These are phyloP conservation scores for Lamprologus lemairii DNA, from an alignment of 2,113 vertebrate species.

Conservation along the genomic window DNA sequence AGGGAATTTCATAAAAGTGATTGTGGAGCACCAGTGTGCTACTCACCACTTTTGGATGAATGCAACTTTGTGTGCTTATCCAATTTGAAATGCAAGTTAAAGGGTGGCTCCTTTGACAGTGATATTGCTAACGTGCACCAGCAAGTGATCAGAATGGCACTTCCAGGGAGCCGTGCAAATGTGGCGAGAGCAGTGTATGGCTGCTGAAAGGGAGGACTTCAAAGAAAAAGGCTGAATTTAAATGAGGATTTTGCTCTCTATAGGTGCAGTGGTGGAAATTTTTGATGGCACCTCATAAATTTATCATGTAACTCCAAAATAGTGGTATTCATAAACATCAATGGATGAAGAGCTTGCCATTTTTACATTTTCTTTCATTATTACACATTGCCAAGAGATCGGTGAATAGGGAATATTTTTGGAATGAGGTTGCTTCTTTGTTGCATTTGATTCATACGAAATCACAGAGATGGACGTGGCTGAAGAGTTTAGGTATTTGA, in stretches of 20 bases:
- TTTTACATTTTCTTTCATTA: background rate
- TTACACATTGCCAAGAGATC: background rate
- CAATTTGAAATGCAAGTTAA: background rate
- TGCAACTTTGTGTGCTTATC: background rate
- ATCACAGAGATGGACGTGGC: background rate
- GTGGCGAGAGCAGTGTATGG: background rate
- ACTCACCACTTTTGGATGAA: background rate
- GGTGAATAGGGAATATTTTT: background rate
- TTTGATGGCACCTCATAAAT: background rate
- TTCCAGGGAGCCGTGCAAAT: background rate
- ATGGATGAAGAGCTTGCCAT: background rate
- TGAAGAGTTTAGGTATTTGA: background rate
- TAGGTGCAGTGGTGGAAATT: background rate
- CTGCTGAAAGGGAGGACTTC: background rate
- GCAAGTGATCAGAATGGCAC: background rate
- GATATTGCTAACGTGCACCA: background rate
- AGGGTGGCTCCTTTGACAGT: background rate
- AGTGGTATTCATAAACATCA: background rate
- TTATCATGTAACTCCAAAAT: background rate
- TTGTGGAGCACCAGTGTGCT: background rate
- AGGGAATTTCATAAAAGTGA: background rate
- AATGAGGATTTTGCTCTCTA: background rate
- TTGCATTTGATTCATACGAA: background rate
- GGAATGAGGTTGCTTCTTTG: background rate
- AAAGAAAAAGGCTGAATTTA: background rate